phyloP scores from a whole-genome alignment of 2,113 vertebrate species.

The Hemicordylus capensis region DNA sequence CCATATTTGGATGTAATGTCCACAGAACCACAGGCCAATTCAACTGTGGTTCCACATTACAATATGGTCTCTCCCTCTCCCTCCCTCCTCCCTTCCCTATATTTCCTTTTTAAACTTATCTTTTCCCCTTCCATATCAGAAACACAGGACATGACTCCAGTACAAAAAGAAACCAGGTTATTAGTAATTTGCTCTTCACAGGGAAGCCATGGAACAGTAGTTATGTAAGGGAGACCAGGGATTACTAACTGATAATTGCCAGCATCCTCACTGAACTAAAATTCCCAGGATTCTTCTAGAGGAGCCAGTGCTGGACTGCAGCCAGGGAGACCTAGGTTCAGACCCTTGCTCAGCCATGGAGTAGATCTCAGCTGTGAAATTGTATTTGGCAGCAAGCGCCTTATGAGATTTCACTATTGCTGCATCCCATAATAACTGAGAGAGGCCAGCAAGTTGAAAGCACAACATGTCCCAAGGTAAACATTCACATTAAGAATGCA shows the following conservation, averaged over 20 bases:
- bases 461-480: no score
- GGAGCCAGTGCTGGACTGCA: background rate
- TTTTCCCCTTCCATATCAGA: background rate
- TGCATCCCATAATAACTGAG: background rate
- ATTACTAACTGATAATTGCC: background rate
- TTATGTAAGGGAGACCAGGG: background rate
- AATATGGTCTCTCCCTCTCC: background rate
- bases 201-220: background rate
- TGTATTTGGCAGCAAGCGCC: background rate
- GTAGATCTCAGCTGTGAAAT: no score
- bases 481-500: background rate
- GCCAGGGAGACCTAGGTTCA: background rate
- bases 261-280: background rate
- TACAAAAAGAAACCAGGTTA: background rate
- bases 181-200: no score
- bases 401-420: no score
- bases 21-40: no score
- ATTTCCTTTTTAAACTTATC: background rate
- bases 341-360: background rate
- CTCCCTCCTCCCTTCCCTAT: background rate
- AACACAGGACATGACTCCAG: background rate
- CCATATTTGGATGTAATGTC: no score
- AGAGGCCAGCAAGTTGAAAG: background rate
- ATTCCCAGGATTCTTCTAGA: background rate
- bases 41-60: background rate